Base-by-base conservation (phyloP, 2,113 vertebrate species). In the Holacanthus passer region DNA sequence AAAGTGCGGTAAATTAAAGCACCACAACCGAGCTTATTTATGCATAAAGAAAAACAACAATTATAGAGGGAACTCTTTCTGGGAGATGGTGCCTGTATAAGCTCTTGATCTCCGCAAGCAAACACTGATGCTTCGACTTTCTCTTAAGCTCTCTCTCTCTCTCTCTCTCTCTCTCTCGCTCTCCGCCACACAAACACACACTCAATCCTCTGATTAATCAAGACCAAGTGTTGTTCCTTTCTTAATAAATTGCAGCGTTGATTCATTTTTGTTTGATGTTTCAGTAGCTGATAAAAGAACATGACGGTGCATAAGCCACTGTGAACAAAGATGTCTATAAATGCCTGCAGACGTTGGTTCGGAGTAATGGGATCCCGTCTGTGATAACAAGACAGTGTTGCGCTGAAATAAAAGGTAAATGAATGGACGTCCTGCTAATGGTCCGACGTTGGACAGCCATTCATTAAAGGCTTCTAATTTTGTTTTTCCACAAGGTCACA, bases 81-180 rank as follows among this genome's bases (percentile, higher is more conserved):
- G 7, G 35, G 60, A 78, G 50, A 60, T 77, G 62, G 35, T 76
- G 60, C 37, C 29, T 84, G 12, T 47, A 60, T 79, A 79, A 88
- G 79, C 89, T 74, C 79, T 84, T 90, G 83, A 85, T 74, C 83
- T 79, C 22, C 35, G 12, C 39, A 73, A 55, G 12, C 39, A 73
- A 55, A 63, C 29, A 80, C 52, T 50, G 48, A 60, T 12, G 64
- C 66, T 68, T 73, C 35, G 1, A 73, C 20, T 71, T 60, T 62
- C 41, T 71, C 50, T 67, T 43, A 65, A 82, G 62, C 39, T 53
- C 43, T 41, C 8, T 5, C 43, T 17, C 8, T 5, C 43, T 17
- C 39, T 53, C 43, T 41, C 8, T 5, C 43, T 17, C 65, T 37
- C 17, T 19, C 72, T 72, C 27, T 43, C 55, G 39, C 7, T 45